These are phyloP conservation scores for Zaprionus gabonicus DNA, from an alignment of 1,140 invertebrate species.

Conservation along the genomic window DNA sequence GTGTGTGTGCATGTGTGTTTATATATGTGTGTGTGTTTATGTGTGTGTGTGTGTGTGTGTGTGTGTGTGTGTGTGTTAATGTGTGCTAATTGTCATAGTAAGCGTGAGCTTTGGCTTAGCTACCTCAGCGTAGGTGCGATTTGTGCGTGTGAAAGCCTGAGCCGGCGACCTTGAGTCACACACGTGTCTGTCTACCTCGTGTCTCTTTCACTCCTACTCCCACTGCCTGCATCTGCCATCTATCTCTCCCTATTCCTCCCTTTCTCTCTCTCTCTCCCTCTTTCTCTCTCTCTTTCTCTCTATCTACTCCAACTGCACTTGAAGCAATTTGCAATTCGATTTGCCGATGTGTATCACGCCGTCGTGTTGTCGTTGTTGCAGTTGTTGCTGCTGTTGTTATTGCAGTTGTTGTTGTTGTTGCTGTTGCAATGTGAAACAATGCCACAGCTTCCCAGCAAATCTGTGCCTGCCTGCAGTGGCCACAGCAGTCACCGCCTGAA, in stretches of 20 bases:
- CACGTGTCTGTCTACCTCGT: background rate
- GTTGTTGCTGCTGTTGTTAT: conserved; percentile 25
- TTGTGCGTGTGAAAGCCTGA: conserved; percentile 20
- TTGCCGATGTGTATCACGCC: conserved; percentile 52
- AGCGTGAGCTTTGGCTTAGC: conserved; percentile 20
- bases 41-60: background rate
- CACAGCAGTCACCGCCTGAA: background rate
- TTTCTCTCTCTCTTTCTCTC: background rate
- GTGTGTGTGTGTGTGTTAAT: background rate
- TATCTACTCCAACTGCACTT: background rate
- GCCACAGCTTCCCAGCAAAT: conserved; percentile 42
- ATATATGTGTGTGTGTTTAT: background rate
- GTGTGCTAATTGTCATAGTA: background rate
- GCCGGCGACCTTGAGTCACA: conserved; percentile 13
- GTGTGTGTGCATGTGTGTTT: background rate
- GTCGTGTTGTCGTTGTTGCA: background rate
- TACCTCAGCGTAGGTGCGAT: conserved; percentile 1
- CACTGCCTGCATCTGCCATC: background rate
- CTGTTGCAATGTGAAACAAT: conserved; percentile 54
- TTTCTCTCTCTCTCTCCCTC: background rate
- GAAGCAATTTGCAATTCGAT: conserved; percentile 64
- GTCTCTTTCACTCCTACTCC: background rate
- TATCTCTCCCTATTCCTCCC: background rate
- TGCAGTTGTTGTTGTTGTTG: conserved; percentile 5
- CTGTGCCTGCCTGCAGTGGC: background rate